These are phyloP conservation scores for Cephalopholis sonnerati DNA, from an alignment of 2,113 vertebrate genomes.

Conservation along the genomic window DNA sequence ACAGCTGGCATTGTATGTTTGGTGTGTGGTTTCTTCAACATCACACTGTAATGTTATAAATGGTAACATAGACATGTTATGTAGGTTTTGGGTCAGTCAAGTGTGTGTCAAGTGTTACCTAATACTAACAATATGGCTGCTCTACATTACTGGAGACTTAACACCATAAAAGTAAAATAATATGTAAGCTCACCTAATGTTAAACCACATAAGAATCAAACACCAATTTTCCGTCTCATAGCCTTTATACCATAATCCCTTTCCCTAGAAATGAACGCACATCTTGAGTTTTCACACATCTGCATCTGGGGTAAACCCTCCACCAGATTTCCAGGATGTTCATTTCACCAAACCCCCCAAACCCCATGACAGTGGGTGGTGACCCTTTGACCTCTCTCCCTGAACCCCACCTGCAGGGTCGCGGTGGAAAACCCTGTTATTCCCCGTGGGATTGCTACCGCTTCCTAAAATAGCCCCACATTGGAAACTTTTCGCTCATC, in stretches of 20 bases:
- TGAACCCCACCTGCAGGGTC: conserved; percentile 49
- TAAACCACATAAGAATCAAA: neutral
- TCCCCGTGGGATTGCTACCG: conserved; percentile 45
- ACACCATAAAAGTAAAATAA: neutral
- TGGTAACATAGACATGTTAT: neutral
- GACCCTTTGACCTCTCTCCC: conserved; percentile 47
- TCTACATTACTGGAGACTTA: neutral
- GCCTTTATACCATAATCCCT: neutral
- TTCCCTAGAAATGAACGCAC: neutral
- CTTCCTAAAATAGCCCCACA: conserved; percentile 50
- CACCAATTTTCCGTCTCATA: neutral
- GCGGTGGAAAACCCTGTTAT: conserved; percentile 51
- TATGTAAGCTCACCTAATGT: neutral
- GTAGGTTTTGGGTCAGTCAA: conserved; percentile 13
- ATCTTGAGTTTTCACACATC: conserved; percentile 1
- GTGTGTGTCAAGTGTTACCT: neutral
- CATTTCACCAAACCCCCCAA: neutral
- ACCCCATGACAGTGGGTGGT: conserved; percentile 32
- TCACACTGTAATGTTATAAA: conserved; percentile 5
- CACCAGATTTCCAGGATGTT: conserved; percentile 22
- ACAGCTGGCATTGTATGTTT: neutral
- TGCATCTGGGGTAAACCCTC: conserved; percentile 4
- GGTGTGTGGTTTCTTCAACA: neutral
- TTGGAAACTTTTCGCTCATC: conserved; percentile 63
- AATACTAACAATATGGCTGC: neutral